Percentiles rank a stretch among this genome's conserved stretches.
Conservation (phyloP, 2,888 invertebrate species). For the Suillia variegata region DNA sequence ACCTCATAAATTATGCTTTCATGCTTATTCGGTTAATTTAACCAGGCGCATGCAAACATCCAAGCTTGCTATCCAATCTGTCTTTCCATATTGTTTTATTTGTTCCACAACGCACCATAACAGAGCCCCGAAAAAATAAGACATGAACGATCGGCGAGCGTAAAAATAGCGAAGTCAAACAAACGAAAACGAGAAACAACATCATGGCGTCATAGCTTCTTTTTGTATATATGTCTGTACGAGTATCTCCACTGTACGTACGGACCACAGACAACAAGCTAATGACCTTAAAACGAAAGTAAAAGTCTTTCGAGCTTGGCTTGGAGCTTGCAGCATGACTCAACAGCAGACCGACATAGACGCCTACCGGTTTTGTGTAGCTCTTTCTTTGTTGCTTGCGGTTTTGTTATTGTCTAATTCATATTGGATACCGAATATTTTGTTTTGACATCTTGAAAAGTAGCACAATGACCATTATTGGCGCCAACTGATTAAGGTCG, state of each 20-base stretch:
- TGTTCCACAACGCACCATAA: not conserved
- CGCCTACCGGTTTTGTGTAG: not conserved
- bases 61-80: not conserved
- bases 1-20: conserved; percentile 36
- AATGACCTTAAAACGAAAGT: conserved; percentile 53
- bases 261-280: conserved; percentile 31
- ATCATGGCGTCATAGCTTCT: conserved; percentile 12
- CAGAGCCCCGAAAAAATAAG: not conserved
- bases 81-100: not conserved
- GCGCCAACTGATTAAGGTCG: conserved; percentile 32
- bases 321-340: not conserved
- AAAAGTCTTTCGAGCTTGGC: conserved; percentile 44
- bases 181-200: conserved; percentile 3
- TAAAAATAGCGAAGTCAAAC: no score
- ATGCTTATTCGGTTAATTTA: not conserved
- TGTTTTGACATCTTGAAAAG: conserved; percentile 30
- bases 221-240: no score
- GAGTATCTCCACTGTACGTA: no score
- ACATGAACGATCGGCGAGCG: not conserved
- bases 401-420: no score
- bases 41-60: not conserved
- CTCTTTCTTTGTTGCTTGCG: no score
- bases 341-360: not conserved
- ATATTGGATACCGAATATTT: not conserved
- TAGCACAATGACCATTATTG: conserved; percentile 53